These are phyloP conservation scores for Gonioctena quinquepunctata DNA, from an alignment of 1,140 invertebrate genomes.

Conservation along the genomic window DNA sequence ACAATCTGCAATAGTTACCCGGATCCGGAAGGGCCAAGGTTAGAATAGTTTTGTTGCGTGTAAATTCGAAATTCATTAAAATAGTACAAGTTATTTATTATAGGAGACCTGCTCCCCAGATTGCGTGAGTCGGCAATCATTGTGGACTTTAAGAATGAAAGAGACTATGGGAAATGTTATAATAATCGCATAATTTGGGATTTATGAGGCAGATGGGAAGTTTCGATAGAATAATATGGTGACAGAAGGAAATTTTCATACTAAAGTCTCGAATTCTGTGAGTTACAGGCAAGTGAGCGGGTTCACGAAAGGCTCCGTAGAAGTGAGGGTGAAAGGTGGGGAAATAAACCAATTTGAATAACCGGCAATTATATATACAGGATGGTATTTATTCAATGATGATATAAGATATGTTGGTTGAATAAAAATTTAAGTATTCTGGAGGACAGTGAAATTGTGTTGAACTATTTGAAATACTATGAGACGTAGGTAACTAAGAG, in stretches of 20 bases:
- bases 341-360: too few species aligned
- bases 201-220: background rate
- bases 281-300: background rate
- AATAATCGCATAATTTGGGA: background rate
- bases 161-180: background rate
- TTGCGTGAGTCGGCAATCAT: background rate
- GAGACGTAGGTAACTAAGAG: too few species aligned
- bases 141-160: background rate
- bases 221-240: background rate
- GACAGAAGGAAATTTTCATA: background rate
- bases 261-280: background rate
- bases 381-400: too few species aligned
- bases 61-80: slow-evolving; percentile 9
- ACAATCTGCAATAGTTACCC: slow-evolving; percentile 1
- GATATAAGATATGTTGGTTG: too few species aligned
- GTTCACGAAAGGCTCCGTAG: background rate
- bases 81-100: slow-evolving; percentile 7
- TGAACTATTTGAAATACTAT: too few species aligned
- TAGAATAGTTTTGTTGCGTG: slow-evolving; percentile 15
- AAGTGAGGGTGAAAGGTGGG: too few species aligned
- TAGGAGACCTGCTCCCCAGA: background rate
- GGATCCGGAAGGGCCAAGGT: slow-evolving; percentile 1
- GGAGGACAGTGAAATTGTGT: too few species aligned
- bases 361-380: too few species aligned
- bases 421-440: too few species aligned